phyloP scores from a whole-genome alignment of 64 coral and sea anemone genomes.

The Actinia equina region DNA sequence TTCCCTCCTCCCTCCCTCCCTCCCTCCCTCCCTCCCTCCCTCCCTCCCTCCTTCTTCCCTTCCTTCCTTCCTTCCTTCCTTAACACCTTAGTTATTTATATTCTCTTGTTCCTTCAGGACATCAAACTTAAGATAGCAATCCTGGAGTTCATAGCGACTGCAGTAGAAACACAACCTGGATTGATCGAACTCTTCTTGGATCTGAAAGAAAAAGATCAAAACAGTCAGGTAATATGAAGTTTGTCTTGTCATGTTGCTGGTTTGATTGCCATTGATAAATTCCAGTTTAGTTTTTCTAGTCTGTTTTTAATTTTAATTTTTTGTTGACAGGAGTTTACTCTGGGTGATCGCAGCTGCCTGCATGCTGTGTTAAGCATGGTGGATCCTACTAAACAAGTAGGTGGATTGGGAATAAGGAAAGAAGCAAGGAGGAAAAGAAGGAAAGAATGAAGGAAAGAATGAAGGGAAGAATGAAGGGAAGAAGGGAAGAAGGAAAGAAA shows the following conservation, averaged over 20 bases:
- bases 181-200: constrained; percentile 88
- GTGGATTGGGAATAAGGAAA: background rate
- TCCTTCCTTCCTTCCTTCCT: too few relatives aligned
- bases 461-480: too few relatives aligned
- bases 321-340: constrained; percentile 51
- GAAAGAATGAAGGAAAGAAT: too few relatives aligned
- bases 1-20: too few relatives aligned
- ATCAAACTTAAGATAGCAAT: constrained; percentile 80
- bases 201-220: constrained; percentile 39
- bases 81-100: too few relatives aligned
- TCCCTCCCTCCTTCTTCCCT: background rate
- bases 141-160: constrained; percentile 90
- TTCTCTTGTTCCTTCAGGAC: constrained; percentile 50
- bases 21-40: background rate
- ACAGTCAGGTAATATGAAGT: constrained; percentile 1
- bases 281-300: background rate
- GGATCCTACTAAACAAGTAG: constrained; percentile 71
- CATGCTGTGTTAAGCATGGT: constrained; percentile 70
- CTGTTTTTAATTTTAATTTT: background rate
- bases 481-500: too few relatives aligned
- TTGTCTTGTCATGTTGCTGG: background rate
- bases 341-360: constrained; percentile 77
- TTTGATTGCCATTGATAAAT: background rate
- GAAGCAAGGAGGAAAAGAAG: too few relatives aligned
- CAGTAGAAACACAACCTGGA: constrained; percentile 94